These are phyloP conservation scores for Poeciliopsis prolifica DNA, from an alignment of 2,113 vertebrate genomes.

Conservation along the genomic window DNA sequence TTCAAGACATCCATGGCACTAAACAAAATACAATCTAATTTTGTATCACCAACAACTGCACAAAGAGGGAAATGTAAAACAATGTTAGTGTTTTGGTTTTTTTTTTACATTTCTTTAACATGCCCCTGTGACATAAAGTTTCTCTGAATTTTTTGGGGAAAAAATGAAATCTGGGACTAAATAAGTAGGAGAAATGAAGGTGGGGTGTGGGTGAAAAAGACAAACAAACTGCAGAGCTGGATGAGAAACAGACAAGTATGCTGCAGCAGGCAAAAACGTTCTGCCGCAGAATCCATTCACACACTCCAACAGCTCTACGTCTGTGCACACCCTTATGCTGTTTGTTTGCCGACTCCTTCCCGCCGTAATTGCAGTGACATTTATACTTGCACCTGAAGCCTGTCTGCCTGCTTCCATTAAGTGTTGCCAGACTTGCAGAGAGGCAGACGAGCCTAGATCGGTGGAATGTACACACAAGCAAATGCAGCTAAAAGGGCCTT, in stretches of 20 bases:
- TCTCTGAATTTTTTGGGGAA: not conserved
- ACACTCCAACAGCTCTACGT: conserved; percentile 10
- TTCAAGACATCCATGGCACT: too few relatives aligned
- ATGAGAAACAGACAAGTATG: conserved; percentile 2
- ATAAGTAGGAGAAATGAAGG: not conserved
- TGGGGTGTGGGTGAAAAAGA: not conserved
- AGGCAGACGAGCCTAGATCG: conserved; percentile 38
- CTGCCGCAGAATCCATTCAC: conserved; percentile 23
- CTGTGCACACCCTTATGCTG: conserved; percentile 18
- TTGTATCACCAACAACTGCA: too few relatives aligned
- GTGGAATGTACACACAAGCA: conserved; percentile 51
- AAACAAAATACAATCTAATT: too few relatives aligned
- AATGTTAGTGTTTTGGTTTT: too few relatives aligned
- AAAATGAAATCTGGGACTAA: not conserved
- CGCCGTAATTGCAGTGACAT: conserved; percentile 70
- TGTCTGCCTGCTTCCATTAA: conserved; percentile 67
- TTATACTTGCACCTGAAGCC: conserved; percentile 73
- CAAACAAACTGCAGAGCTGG: not conserved
- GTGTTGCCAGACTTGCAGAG: conserved; percentile 45
- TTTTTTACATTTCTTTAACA: not conserved
- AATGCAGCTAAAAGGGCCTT: conserved; percentile 59
- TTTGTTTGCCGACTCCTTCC: conserved; percentile 66
- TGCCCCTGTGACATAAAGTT: not conserved
- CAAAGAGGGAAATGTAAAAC: not conserved
- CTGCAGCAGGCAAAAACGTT: conserved; percentile 10